phyloP scores from a whole-genome alignment of 1,140 invertebrate genomes.

The Brachionus koreanus region DNA sequence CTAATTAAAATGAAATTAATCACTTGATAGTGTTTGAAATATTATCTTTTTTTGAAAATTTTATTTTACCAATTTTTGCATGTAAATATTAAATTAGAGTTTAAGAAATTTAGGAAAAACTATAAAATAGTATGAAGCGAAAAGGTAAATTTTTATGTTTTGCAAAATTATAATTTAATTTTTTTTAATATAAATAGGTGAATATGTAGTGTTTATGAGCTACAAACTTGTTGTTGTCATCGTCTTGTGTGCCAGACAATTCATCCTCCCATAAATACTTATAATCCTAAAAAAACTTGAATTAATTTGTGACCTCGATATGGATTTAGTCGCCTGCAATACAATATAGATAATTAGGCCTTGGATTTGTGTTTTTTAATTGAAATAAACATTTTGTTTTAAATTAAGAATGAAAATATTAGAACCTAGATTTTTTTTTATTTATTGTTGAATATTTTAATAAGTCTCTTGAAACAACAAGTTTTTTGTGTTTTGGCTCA shows the following conservation, averaged over 20 bases:
- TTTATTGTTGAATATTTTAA: not conserved
- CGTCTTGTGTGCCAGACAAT: not conserved
- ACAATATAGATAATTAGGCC: not conserved
- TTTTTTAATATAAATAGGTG: not conserved
- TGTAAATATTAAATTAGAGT: not conserved
- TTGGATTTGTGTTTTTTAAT: not conserved
- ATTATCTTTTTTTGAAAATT: not conserved
- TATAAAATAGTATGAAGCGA: not conserved
- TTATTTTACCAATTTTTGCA: not conserved
- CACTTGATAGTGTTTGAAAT: not conserved
- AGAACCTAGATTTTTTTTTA: not conserved
- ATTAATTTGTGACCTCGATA: not conserved
- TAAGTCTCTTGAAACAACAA: not conserved
- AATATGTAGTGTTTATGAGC: not conserved
- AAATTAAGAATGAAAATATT: not conserved
- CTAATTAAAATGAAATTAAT: not conserved
- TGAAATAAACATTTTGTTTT: not conserved
- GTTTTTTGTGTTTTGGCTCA: not conserved
- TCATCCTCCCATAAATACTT: not conserved
- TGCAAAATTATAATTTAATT: not conserved
- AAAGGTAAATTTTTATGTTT: conserved; percentile 4
- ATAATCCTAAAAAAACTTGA: not conserved
- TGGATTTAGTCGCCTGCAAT: not conserved
- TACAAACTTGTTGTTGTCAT: not conserved
- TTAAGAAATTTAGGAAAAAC: not conserved